phyloP scores from a whole-genome alignment of 2,888 invertebrate genomes.

The Zeuzera pyrina region DNA sequence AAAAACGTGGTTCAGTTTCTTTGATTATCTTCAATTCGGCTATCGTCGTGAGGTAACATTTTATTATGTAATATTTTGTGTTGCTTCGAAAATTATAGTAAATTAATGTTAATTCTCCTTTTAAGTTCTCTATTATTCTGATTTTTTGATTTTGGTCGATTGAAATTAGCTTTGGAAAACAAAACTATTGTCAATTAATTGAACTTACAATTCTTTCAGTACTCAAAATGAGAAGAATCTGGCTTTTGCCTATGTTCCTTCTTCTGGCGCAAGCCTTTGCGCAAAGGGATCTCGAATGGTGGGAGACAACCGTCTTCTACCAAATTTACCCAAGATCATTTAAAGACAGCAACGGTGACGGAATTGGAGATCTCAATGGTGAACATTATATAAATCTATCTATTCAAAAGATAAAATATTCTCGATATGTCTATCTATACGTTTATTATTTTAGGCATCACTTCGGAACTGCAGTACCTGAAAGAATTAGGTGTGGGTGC shows the following conservation, averaged over 20 bases:
- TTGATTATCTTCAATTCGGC: no score
- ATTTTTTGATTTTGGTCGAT: no score
- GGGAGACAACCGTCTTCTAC: constrained; percentile 82
- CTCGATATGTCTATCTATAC: background rate
- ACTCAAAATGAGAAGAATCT: constrained; percentile 13
- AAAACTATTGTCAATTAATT: no score
- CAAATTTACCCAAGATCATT: constrained; percentile 87
- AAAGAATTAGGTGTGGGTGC: constrained; percentile 78
- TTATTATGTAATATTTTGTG: no score
- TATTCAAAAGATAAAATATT: background rate
- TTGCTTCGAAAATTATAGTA: no score
- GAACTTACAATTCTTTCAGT: background rate
- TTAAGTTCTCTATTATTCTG: no score
- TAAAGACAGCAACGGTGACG: constrained; percentile 83
- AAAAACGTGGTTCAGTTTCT: no score
- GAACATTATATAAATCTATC: constrained; percentile 5
- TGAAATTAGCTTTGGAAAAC: no score
- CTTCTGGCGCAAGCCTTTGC: constrained; percentile 23
- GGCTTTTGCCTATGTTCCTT: constrained; percentile 30
- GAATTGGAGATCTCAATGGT: constrained; percentile 76
- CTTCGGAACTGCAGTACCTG: constrained; percentile 75
- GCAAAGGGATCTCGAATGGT: constrained; percentile 75
- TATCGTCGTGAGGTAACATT: no score
- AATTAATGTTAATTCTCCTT: no score
- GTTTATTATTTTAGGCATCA: constrained; percentile 72